Conservation (phyloP, 2,888 invertebrate genomes). For the Operophtera brumata region DNA sequence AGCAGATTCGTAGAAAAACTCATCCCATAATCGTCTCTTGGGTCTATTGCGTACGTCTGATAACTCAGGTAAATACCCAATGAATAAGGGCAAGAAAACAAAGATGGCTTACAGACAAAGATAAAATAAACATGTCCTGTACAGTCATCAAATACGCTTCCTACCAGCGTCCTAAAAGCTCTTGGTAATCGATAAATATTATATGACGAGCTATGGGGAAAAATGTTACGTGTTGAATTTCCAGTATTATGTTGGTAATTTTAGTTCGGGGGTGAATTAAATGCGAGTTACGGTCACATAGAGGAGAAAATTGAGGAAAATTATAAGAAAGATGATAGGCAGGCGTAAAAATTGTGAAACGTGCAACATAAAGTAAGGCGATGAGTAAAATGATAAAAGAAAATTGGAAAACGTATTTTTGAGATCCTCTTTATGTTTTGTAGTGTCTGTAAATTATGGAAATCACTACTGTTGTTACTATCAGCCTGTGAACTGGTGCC, state of each 20-base stretch:
- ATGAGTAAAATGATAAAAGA: background rate
- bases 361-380: background rate
- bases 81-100: too few species aligned
- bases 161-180: background rate
- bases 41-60: too few species aligned
- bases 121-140: too few species aligned
- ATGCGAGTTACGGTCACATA: background rate
- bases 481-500: too few species aligned
- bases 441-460: too few species aligned
- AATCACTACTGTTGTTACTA: too few species aligned
- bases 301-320: background rate
- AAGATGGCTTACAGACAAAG: too few species aligned
- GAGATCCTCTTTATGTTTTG: background rate
- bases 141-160: too few species aligned
- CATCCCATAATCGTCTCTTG: too few species aligned
- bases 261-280: background rate
- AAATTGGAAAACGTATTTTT: background rate
- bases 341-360: background rate
- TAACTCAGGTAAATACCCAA: too few species aligned
- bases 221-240: constrained; percentile 7
- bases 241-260: background rate
- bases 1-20: too few species aligned
- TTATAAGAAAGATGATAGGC: background rate
- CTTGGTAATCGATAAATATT: background rate
- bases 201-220: constrained; percentile 2